These are phyloP conservation scores for Pangasius krempfi DNA, from an alignment of 2,797 vertebrate species.

Conservation along the genomic window DNA sequence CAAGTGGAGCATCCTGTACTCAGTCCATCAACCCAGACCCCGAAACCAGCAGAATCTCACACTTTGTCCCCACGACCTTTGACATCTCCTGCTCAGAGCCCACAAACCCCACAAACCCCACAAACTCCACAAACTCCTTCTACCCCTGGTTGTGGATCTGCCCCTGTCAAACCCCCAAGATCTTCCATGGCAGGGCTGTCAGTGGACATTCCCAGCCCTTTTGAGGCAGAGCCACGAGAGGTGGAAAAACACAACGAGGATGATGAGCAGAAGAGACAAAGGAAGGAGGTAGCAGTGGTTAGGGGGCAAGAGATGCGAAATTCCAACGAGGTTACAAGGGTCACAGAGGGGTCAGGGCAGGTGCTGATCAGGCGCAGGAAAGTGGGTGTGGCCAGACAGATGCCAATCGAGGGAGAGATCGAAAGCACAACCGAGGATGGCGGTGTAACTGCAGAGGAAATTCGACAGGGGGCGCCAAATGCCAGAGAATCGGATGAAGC, in stretches of 20 bases:
- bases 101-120: conserved; percentile 73
- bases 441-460: background rate
- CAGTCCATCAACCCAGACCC: conserved; percentile 35
- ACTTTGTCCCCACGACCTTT: conserved; percentile 67
- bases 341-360: conserved; percentile 34
- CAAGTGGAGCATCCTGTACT: conserved; percentile 28
- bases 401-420: conserved; percentile 47
- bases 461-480: conserved; percentile 48
- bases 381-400: conserved; percentile 56
- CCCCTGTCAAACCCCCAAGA: conserved; percentile 92
- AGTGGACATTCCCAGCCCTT: conserved; percentile 66
- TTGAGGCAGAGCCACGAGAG: conserved; percentile 59
- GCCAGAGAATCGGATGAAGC: conserved; percentile 49
- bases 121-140: conserved; percentile 77
- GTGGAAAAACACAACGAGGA: conserved; percentile 51
- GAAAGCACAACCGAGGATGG: conserved; percentile 1
- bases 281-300: conserved; percentile 45
- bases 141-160: conserved; percentile 71
- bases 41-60: conserved; percentile 55
- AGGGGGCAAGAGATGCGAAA: conserved; percentile 2
- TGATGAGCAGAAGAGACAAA: conserved; percentile 55
- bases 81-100: conserved; percentile 74
- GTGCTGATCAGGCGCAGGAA: conserved; percentile 51
- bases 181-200: conserved; percentile 81
- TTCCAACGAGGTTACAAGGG: conserved; percentile 17